Base-by-base conservation (phyloP, 1,140 invertebrate genomes). In the Orussus abietinus region DNA sequence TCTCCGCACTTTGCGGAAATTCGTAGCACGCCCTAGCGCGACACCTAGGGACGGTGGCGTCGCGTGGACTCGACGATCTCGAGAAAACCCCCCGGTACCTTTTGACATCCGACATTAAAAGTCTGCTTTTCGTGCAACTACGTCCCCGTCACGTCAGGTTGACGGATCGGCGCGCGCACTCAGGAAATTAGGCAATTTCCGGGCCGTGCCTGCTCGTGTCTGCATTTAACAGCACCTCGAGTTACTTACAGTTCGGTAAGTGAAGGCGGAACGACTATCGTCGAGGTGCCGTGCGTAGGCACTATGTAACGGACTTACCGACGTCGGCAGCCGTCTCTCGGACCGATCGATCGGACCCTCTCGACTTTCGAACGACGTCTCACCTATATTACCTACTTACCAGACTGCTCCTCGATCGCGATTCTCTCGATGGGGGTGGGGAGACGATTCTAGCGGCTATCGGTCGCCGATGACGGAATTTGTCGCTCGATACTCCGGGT, bases 151-250 rank as follows among this genome's bases (percentile, higher is more conserved):
- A 68, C 57, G 66, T 72, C 67, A 72, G 55, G 62, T 66, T 72
- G 69, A 72, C 67, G 65, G 66, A 72, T 72, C 65, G 69, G 66
- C 66, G 67, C 59, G 71, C 65, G 65, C 69, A 72, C 59, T 72
- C 66, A 72, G 71, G 71, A 74, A 74, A 74, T 74, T 74, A 72
- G 71, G 69, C 67, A 74, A 74, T 74, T 72, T 74, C 71, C 69
- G 66, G 66, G 39, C 62, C 49, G 66, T 64, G 62, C 66, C 59
- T 62, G 63, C 67, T 69, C 67, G 66, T 70, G 66, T 66, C 66
- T 70, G 64, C 65, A 61, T 68, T 72, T 72, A 70, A 70, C 66
- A 70, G 66, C 62, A 55, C 59, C 58, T 59, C 55, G 53, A 62
- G 64, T 66, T 66, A 63, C 55, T 63, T 60, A 59, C 51, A 65